These are phyloP conservation scores for Ancistrus triradiatus DNA, from an alignment of 2,113 vertebrate genomes.

Conservation along the genomic window DNA sequence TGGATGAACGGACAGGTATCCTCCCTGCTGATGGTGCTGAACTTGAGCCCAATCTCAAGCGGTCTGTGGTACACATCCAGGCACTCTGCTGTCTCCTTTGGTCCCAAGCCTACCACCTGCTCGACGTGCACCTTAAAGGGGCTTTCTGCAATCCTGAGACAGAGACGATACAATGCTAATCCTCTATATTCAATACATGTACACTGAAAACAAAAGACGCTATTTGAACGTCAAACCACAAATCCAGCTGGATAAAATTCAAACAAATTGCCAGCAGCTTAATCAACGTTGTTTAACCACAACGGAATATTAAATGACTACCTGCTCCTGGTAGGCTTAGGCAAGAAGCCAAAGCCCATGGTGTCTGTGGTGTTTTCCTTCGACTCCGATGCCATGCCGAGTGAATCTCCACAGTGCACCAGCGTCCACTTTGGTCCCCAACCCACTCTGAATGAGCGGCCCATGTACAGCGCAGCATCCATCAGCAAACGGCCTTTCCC, in stretches of 20 bases:
- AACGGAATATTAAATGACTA: too few relatives aligned
- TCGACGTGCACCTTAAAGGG: conserved; percentile 86
- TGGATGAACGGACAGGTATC: conserved; percentile 74
- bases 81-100: conserved; percentile 55
- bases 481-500: conserved; percentile 81
- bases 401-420: conserved; percentile 71
- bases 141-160: conserved; percentile 75
- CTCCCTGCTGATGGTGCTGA: conserved; percentile 76
- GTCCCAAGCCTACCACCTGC: conserved; percentile 71
- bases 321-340: conserved; percentile 70
- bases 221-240: not conserved
- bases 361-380: conserved; percentile 46
- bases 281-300: not conserved
- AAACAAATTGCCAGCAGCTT: not conserved
- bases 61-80: conserved; percentile 72
- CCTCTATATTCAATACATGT: too few relatives aligned
- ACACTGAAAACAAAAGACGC: too few relatives aligned
- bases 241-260: too few relatives aligned
- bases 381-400: conserved; percentile 46
- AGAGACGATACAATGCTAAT: not conserved
- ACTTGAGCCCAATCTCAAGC: conserved; percentile 84
- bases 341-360: conserved; percentile 74
- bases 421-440: conserved; percentile 91
- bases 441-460: conserved; percentile 85
- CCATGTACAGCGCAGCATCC: conserved; percentile 84